Base-by-base conservation (phyloP, 2,888 invertebrate species). In the Drosophila mimetica region DNA sequence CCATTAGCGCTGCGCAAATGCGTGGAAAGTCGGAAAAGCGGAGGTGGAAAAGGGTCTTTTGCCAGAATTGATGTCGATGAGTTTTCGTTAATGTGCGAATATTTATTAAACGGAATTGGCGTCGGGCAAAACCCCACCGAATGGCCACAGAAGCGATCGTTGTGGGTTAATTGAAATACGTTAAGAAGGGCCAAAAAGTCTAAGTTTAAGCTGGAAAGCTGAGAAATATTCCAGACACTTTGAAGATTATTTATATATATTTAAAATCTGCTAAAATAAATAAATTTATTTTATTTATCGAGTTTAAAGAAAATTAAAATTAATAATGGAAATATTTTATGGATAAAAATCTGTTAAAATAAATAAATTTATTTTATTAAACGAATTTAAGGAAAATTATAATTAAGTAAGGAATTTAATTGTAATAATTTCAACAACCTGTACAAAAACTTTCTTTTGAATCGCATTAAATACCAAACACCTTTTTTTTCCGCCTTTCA, bases 1-100 rank as follows among this genome's bases (percentile, higher is more conserved):
- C 77, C 83, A 84, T 85, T 85, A 85, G 77, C 80, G 71, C 71
- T 58, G 76, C 58, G 77, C 74, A 81, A 83, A 83, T 83, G 79
- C 32, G 30, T 53, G 48, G 22, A 52, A 73, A 34, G 39, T 53
- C 37, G 39, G 32, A 36, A 30, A 47, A 60, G 7, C 30, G 34
- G 18, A 44, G 46, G 34, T 44, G 28, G 36, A 58, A 36, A 52
- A 50, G 50, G 63, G 50, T 64, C 64, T 61, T 28, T 53, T 46
- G 46, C 53, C 63, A 39, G 46, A 65, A 65, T 61, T 53, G 65
- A 63, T 65, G 64, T 61, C 64, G 64, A 61, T 64, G 64, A 64
- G 64, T 64, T 61, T 64, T 65, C 81, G 81, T 83, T 82, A 82
- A 82, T 82, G 84, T 79, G 81, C 76, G 81, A 82, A 84, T 78